phyloP scores from a whole-genome alignment of 1,140 invertebrate genomes.

The Orius insidiosus region DNA sequence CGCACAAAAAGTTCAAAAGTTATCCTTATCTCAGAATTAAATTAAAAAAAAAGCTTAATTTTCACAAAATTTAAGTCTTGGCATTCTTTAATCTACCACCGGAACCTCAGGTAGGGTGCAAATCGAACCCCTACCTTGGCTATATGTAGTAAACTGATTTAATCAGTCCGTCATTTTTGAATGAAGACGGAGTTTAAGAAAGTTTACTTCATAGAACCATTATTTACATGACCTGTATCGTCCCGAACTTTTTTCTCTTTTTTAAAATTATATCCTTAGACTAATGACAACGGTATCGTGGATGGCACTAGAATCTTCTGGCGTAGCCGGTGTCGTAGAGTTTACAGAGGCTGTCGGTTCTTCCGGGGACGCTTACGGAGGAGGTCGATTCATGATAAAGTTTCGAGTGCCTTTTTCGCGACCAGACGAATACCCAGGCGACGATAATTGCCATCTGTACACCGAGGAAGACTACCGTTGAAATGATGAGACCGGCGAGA shows the following conservation, averaged over 20 bases:
- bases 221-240: constrained; percentile 8
- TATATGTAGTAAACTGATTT: no score
- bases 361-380: constrained; percentile 29
- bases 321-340: constrained; percentile 69
- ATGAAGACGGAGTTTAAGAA: background rate
- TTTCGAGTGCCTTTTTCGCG: constrained; percentile 29
- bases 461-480: constrained; percentile 62
- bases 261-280: background rate
- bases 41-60: constrained; percentile 10
- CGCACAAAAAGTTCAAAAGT: constrained; percentile 14
- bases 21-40: constrained; percentile 16
- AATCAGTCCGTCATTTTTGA: background rate
- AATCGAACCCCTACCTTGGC: no score
- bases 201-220: background rate
- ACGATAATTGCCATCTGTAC: constrained; percentile 65
- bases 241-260: constrained; percentile 6
- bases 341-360: constrained; percentile 65
- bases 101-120: no score
- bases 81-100: background rate
- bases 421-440: constrained; percentile 65
- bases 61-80: constrained; percentile 12
- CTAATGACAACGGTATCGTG: background rate
- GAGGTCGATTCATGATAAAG: constrained; percentile 24
- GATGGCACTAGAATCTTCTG: constrained; percentile 51
- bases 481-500: constrained; percentile 49